phyloP scores from a whole-genome alignment of 2,888 invertebrate species.

The Graphium colonna region DNA sequence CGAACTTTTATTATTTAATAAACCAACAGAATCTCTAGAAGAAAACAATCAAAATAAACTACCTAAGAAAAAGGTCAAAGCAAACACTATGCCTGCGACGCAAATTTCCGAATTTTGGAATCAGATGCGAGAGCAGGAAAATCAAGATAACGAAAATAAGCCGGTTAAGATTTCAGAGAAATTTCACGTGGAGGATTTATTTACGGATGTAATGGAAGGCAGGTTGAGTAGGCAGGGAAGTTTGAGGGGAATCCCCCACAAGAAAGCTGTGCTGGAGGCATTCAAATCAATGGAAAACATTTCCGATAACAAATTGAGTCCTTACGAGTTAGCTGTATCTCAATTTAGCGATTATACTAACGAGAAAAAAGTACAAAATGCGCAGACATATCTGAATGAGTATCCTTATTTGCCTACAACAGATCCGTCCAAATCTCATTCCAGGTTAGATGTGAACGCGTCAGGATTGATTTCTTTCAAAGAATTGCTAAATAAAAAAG shows the following conservation, averaged over 20 bases:
- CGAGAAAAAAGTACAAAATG: slow-evolving; percentile 53
- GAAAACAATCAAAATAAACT: slow-evolving; percentile 45
- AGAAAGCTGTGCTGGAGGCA: slow-evolving; percentile 74
- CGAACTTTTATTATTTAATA: slow-evolving; percentile 52
- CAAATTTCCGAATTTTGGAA: slow-evolving; percentile 66
- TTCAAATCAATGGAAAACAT: slow-evolving; percentile 76
- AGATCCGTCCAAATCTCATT: slow-evolving; percentile 70
- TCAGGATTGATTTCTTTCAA: slow-evolving; percentile 70
- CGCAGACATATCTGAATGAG: slow-evolving; percentile 69
- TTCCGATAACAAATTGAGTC: slow-evolving; percentile 51
- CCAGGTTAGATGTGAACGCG: slow-evolving; percentile 64
- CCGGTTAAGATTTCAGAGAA: slow-evolving; percentile 74
- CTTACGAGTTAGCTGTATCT: slow-evolving; percentile 62
- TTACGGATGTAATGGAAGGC: slow-evolving; percentile 70
- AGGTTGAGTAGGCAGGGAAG: slow-evolving; percentile 70
- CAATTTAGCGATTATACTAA: slow-evolving; percentile 58
- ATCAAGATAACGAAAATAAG: slow-evolving; percentile 40
- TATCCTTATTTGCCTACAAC: slow-evolving; percentile 75
- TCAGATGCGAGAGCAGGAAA: slow-evolving; percentile 52
- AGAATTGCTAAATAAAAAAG: slow-evolving; percentile 54
- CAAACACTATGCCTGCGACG: slow-evolving; percentile 67
- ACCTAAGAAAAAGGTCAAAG: slow-evolving; percentile 56
- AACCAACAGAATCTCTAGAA: slow-evolving; percentile 60
- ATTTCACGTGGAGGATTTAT: slow-evolving; percentile 74
- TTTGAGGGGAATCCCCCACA: slow-evolving; percentile 75